phyloP scores from a whole-genome alignment of 2,888 invertebrate species.

The Cheilosia urbana region DNA sequence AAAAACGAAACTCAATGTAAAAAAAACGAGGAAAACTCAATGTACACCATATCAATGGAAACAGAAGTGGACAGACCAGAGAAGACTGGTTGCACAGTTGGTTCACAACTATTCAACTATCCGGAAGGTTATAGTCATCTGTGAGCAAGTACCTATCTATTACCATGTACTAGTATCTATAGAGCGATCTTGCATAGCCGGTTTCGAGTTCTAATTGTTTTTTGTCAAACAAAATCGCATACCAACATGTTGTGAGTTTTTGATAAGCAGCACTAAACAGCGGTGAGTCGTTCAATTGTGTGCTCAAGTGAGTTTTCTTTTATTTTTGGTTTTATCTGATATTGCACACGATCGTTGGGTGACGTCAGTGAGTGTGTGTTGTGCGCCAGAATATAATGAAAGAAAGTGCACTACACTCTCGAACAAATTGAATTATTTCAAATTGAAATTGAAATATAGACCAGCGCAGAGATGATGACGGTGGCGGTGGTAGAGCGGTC shows the following conservation, averaged over 20 bases:
- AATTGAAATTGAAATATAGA: slow-evolving; percentile 66
- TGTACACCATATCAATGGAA: slow-evolving; percentile 19
- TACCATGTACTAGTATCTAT: slow-evolving; percentile 46
- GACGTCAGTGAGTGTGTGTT: slow-evolving; percentile 52
- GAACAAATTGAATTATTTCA: slow-evolving; percentile 53
- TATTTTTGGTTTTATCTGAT: slow-evolving; percentile 1
- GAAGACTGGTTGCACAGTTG: slow-evolving; percentile 63
- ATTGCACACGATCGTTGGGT: slow-evolving; percentile 41
- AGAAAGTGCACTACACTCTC: slow-evolving; percentile 66
- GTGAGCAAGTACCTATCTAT: slow-evolving; percentile 30
- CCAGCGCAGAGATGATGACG: slow-evolving; percentile 28
- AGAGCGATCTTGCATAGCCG: slow-evolving; percentile 14
- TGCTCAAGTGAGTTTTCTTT: slow-evolving; percentile 14
- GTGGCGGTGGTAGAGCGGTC: slow-evolving; percentile 1
- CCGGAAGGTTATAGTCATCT: slow-evolving; percentile 50
- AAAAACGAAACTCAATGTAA: slow-evolving; percentile 28
- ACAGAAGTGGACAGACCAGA: slow-evolving; percentile 58
- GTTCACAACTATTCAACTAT: slow-evolving; percentile 52
- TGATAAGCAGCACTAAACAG: slow-evolving; percentile 35
- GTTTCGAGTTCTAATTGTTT: slow-evolving; percentile 1
- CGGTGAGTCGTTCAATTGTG: slow-evolving; percentile 56
- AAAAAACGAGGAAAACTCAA: slow-evolving; percentile 17
- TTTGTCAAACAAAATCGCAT: slow-evolving; percentile 22
- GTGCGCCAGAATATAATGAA: slow-evolving; percentile 40
- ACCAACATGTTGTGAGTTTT: slow-evolving; percentile 36